phyloP scores from a whole-genome alignment of 2,113 vertebrate genomes.

The Procavia capensis region DNA sequence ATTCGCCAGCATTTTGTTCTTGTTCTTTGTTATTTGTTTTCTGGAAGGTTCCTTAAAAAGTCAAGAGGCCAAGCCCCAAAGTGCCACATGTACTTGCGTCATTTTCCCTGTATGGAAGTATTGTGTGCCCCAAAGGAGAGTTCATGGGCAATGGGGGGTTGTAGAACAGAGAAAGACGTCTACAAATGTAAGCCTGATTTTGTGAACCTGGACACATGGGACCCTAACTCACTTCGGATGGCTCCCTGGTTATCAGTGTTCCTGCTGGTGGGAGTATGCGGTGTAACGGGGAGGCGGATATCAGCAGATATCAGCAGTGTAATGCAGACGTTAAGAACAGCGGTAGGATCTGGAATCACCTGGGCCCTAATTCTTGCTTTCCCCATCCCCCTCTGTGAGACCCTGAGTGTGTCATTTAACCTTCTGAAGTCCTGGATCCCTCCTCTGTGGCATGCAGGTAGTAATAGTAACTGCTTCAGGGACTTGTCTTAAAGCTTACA shows the following conservation, averaged over 20 bases:
- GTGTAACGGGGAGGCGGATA: too few species aligned
- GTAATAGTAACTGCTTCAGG: neutral
- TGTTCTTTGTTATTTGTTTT: conserved; percentile 32
- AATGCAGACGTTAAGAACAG: neutral
- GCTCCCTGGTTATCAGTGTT: neutral
- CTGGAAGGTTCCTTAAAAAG: conserved; percentile 27
- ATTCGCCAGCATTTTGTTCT: neutral
- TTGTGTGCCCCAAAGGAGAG: neutral
- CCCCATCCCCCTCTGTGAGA: neutral
- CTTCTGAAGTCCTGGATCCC: neutral
- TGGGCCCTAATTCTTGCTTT: neutral
- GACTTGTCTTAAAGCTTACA: neutral
- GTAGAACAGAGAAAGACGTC: neutral
- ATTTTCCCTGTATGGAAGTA: neutral
- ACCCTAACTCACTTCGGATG: neutral
- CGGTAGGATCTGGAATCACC: neutral
- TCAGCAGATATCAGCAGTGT: neutral
- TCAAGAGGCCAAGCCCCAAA: neutral
- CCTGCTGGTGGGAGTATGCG: too few species aligned
- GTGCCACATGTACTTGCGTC: neutral
- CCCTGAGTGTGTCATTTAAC: neutral
- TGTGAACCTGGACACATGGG: neutral
- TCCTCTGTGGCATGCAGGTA: neutral
- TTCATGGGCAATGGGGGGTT: too few species aligned
- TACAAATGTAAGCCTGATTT: neutral